Percentiles rank a stretch among this genome's conserved stretches.
Conservation (phyloP, 2,797 vertebrate genomes). For the Platalea minor region DNA sequence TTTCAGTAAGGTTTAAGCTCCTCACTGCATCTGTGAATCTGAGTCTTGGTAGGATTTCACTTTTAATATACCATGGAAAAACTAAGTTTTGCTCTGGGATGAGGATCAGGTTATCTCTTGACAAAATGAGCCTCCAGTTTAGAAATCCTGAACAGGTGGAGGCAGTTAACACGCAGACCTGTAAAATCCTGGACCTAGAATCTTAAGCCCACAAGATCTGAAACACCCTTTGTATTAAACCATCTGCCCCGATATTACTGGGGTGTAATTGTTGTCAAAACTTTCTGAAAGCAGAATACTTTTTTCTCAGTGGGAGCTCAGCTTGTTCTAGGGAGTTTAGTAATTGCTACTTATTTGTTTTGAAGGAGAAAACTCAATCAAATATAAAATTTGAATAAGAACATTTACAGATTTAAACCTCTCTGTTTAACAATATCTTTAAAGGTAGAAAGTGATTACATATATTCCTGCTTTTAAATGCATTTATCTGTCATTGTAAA, state of each 20-base stretch:
- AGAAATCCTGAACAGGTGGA: background rate
- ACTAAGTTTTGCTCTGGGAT: background rate
- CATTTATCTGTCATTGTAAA: background rate
- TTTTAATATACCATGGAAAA: background rate
- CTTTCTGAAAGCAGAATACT: background rate
- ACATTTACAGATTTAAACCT: background rate
- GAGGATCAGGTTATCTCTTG: background rate
- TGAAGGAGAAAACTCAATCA: background rate
- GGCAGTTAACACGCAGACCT: background rate
- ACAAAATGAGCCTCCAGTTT: background rate
- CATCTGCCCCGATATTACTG: background rate
- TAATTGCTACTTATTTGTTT: background rate
- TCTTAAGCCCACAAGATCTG: background rate
- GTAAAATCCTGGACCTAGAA: background rate
- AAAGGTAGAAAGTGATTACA: background rate
- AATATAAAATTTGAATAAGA: background rate
- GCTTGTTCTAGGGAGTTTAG: background rate
- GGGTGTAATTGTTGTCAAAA: background rate
- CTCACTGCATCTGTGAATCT: background rate
- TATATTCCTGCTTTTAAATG: background rate
- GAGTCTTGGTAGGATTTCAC: background rate
- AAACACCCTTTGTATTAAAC: background rate
- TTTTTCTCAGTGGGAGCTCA: background rate
- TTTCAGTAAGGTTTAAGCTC: background rate
- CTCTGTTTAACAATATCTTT: background rate